Conservation (phyloP, 2,888 invertebrate genomes). For the Sesia bembeciformis region DNA sequence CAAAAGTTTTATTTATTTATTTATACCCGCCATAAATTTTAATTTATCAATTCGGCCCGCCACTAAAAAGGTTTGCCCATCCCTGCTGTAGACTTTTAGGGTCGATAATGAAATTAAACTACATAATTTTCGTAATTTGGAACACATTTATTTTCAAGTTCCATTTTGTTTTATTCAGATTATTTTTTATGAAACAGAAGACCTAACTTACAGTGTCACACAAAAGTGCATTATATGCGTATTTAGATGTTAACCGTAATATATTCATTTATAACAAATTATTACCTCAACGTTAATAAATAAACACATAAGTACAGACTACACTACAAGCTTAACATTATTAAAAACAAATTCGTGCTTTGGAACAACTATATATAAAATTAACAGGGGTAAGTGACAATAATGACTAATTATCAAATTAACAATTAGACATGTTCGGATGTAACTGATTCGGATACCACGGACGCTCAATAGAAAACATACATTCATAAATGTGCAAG, state of each 20-base stretch:
- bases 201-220: conserved; percentile 49
- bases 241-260: conserved; percentile 4
- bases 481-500: background rate
- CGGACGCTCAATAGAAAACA: background rate
- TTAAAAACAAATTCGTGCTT: conserved; percentile 28
- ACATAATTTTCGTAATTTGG: conserved; percentile 16
- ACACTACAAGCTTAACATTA: conserved; percentile 33
- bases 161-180: conserved; percentile 15
- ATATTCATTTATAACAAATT: conserved; percentile 25
- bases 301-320: conserved; percentile 32
- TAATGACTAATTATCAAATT: background rate
- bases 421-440: background rate
- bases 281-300: conserved; percentile 38
- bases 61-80: too few relatives aligned
- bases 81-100: too few relatives aligned
- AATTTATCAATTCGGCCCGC: too few relatives aligned
- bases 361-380: conserved; percentile 2
- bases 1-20: too few relatives aligned
- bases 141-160: conserved; percentile 48
- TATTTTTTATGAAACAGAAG: conserved; percentile 50
- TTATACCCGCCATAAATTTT: too few relatives aligned
- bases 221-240: conserved; percentile 58
- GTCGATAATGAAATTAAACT: background rate
- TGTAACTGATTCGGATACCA: background rate
- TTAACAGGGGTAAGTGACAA: background rate